Evolutionary conservation across 2,888 invertebrate genomes (phyloP).

Genomic region (Herminia tarsipennalis): DNA sequence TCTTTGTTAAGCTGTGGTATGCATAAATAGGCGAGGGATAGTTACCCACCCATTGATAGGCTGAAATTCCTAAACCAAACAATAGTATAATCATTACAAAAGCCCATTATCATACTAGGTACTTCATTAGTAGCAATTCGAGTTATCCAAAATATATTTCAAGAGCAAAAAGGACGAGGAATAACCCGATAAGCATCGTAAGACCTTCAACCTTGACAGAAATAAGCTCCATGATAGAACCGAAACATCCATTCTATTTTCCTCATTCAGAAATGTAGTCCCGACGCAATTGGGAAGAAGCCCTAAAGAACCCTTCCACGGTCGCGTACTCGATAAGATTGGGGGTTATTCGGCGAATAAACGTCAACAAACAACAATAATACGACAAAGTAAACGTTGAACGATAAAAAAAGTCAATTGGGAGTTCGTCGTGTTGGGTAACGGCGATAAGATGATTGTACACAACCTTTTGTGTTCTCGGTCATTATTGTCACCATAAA

Average conservation of each 20-base stretch:
- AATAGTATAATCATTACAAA: no score
- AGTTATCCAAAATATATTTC: no score
- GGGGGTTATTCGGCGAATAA: constrained; percentile 50
- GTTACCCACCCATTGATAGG: no score
- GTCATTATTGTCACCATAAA: constrained; percentile 17
- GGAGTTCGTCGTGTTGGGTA: constrained; percentile 31
- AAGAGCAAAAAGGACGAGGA: neutral
- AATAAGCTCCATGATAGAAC: constrained; percentile 19
- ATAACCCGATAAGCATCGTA: constrained; percentile 18
- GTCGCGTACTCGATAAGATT: constrained; percentile 51
- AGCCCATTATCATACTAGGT: no score
- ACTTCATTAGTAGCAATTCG: no score
- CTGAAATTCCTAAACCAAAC: no score
- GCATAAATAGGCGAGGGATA: no score
- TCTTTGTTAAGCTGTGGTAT: no score
- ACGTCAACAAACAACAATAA: constrained; percentile 55
- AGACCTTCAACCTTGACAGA: constrained; percentile 17
- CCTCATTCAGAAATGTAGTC: constrained; percentile 43
- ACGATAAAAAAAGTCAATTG: constrained; percentile 46
- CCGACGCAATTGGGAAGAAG: constrained; percentile 46
- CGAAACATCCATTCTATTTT: constrained; percentile 36
- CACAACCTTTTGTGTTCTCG: constrained; percentile 23
- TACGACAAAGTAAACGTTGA: constrained; percentile 49
- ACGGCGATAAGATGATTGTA: constrained; percentile 25
- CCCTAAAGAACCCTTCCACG: constrained; percentile 51